Percentiles rank a stretch among this genome's conserved stretches.
phyloP scores from a whole-genome alignment of 1,140 invertebrate species.

The Solenopsis invicta region DNA sequence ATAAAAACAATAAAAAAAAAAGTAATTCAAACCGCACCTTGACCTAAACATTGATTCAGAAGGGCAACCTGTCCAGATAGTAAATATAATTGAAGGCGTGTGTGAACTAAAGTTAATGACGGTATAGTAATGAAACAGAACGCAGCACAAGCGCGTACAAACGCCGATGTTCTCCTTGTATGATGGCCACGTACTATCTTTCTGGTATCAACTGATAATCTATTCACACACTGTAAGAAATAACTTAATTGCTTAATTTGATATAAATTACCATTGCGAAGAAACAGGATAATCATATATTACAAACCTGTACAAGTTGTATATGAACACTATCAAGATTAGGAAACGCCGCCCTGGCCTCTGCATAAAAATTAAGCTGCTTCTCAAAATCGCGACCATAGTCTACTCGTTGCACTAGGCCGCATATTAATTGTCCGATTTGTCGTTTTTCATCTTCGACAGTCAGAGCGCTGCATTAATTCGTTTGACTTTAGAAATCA shows the following conservation, averaged over 20 bases:
- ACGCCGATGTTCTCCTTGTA: conserved; percentile 93
- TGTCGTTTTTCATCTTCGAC: conserved; percentile 97
- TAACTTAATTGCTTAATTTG: neutral
- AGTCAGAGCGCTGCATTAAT: conserved; percentile 92
- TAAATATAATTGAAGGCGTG: conserved; percentile 94
- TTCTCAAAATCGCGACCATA: conserved; percentile 96
- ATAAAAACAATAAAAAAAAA: conserved; percentile 1
- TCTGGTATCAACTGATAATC: conserved; percentile 91
- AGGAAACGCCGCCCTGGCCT: conserved; percentile 94
- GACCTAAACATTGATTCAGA: conserved; percentile 96
- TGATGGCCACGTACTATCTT: conserved; percentile 92
- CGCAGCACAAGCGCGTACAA: conserved; percentile 97
- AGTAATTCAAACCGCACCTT: conserved; percentile 89
- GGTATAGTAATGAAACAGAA: conserved; percentile 98
- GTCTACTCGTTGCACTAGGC: conserved; percentile 92
- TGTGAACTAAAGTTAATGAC: conserved; percentile 92
- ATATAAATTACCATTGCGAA: neutral
- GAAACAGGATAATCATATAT: neutral
- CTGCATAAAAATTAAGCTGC: conserved; percentile 97
- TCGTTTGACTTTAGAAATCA: neutral
- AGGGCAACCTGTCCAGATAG: conserved; percentile 96
- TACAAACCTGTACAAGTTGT: conserved; percentile 92
- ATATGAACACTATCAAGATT: conserved; percentile 96
- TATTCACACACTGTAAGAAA: conserved; percentile 91
- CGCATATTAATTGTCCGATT: conserved; percentile 94